A percentile compares a stretch with the other conserved stretches of the same genome.
Conservation (phyloP, 2,113 vertebrate genomes). For the Dermatemys mawii region DNA sequence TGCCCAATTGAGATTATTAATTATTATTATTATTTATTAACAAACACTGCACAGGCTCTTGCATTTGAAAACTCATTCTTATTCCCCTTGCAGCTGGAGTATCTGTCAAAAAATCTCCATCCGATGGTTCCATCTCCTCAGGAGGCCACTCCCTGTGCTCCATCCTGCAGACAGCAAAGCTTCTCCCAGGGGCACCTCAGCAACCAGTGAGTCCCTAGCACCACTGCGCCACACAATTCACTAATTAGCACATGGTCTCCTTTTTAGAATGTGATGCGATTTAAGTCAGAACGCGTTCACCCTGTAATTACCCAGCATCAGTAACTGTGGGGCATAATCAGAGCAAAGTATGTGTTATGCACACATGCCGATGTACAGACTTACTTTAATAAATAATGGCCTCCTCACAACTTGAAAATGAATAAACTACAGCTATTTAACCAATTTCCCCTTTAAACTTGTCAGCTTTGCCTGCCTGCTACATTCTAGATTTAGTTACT, state of each 20-base stretch:
- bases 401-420: not conserved
- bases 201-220: constrained; percentile 75
- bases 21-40: not conserved
- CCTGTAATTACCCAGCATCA: not conserved
- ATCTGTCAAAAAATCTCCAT: constrained; percentile 77
- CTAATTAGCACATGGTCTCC: too few species aligned
- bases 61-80: not conserved
- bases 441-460: not conserved
- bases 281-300: not conserved
- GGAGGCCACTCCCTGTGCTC: constrained; percentile 71
- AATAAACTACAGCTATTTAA: not conserved
- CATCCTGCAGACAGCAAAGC: constrained; percentile 73
- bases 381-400: not conserved
- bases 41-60: not conserved
- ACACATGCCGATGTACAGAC: not conserved
- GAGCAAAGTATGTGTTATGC: not conserved
- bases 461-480: not conserved
- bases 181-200: constrained; percentile 79
- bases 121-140: constrained; percentile 69
- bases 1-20: not conserved
- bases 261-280: too few species aligned
- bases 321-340: not conserved
- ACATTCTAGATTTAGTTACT: not conserved
- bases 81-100: constrained; percentile 67
- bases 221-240: not conserved